phyloP scores from a whole-genome alignment of 2,113 vertebrate genomes.

The Corythoichthys haematopterus region DNA sequence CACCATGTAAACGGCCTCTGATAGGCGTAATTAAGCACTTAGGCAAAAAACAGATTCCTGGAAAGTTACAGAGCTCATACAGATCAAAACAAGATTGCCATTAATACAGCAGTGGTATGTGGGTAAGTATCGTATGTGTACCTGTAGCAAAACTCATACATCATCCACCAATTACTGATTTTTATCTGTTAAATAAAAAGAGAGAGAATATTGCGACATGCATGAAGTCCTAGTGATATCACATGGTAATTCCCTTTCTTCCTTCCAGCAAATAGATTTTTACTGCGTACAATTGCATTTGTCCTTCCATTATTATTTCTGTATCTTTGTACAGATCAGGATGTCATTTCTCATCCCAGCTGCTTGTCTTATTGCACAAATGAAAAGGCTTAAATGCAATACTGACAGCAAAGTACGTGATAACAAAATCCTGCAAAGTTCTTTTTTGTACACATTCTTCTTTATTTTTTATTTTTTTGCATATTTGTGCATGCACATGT shows the following conservation, averaged over 20 bases:
- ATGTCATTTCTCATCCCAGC: conserved; percentile 31
- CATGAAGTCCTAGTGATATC: conserved; percentile 46
- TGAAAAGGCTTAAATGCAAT: conserved; percentile 10
- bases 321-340: conserved; percentile 51
- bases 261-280: conserved; percentile 54
- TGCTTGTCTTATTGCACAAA: conserved; percentile 29
- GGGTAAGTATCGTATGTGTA: conserved; percentile 42
- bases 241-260: conserved; percentile 54
- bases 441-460: conserved; percentile 1
- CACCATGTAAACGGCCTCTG: conserved; percentile 8
- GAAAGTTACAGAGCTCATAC: conserved; percentile 21
- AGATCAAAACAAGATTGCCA: conserved; percentile 35
- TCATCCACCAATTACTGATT: conserved; percentile 65
- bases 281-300: conserved; percentile 43
- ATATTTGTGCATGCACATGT: conserved; percentile 13
- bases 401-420: not conserved
- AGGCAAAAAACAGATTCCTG: conserved; percentile 39
- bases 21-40: conserved; percentile 45
- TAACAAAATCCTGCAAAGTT: conserved; percentile 12
- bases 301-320: conserved; percentile 64
- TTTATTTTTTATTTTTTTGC: conserved; percentile 7
- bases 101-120: not conserved
- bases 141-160: conserved; percentile 46
- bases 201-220: conserved; percentile 57
- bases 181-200: conserved; percentile 68